Percentiles rank a stretch among this genome's conserved stretches.
phyloP scores from a whole-genome alignment of 2,888 invertebrate genomes.

The Schizaphis graminum region DNA sequence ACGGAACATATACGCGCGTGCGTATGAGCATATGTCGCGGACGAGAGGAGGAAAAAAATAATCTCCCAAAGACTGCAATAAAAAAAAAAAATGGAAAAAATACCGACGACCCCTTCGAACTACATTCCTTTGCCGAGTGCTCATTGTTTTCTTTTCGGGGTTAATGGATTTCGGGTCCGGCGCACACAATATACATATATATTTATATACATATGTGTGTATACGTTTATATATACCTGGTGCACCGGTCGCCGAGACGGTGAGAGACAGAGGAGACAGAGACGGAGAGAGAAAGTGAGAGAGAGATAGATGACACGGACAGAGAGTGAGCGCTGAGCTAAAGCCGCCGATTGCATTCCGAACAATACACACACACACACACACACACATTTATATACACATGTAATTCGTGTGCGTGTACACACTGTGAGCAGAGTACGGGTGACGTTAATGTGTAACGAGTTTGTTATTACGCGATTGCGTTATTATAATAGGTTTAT shows the following conservation, averaged over 20 bases:
- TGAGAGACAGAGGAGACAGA: not conserved
- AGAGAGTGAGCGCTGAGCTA: not conserved
- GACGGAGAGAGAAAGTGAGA: not conserved
- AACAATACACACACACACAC: conserved; percentile 23
- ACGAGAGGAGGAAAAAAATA: conserved; percentile 27
- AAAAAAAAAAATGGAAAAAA: conserved; percentile 10
- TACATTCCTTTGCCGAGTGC: conserved; percentile 59
- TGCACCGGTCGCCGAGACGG: not conserved
- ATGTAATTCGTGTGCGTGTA: conserved; percentile 1
- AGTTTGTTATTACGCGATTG: conserved; percentile 47
- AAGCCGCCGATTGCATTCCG: conserved; percentile 60
- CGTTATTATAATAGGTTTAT: conserved; percentile 47
- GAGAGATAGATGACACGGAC: not conserved
- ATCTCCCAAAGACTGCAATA: conserved; percentile 31
- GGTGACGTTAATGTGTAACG: conserved; percentile 55
- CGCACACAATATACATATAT: not conserved
- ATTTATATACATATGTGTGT: no score
- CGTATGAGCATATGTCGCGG: not conserved
- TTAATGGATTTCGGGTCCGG: conserved; percentile 65
- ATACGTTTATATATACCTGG: not conserved
- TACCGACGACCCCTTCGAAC: conserved; percentile 64
- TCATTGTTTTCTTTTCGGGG: conserved; percentile 66
- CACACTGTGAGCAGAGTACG: not conserved
- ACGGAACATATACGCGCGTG: not conserved
- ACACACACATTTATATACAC: not conserved